Conservation (phyloP, 2,113 vertebrate species). For the Stomatorhinus ivindoensis region DNA sequence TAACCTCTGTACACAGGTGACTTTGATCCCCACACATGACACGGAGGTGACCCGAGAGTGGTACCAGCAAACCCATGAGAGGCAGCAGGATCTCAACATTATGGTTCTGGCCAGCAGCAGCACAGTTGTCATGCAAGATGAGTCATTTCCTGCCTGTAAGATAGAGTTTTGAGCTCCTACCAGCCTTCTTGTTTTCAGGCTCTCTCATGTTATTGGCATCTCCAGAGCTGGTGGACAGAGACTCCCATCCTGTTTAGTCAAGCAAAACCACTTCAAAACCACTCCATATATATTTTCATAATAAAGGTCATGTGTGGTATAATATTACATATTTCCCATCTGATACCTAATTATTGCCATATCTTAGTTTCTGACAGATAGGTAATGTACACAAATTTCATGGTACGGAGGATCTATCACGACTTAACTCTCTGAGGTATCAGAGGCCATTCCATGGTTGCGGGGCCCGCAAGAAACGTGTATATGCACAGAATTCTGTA, state of each 20-base stretch:
- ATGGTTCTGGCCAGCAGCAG: constrained; percentile 98
- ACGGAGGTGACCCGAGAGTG: constrained; percentile 93
- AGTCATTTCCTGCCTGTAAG: constrained; percentile 98
- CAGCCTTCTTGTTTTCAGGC: background rate
- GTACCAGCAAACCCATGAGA: constrained; percentile 98
- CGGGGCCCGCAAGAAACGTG: background rate
- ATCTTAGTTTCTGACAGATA: background rate
- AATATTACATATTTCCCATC: constrained; percentile 1
- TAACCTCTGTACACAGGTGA: constrained; percentile 66
- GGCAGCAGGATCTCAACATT: constrained; percentile 91
- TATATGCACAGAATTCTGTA: background rate
- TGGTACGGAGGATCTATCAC: background rate
- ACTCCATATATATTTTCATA: background rate
- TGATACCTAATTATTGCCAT: background rate
- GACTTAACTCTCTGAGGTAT: background rate
- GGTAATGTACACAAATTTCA: background rate
- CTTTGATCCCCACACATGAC: constrained; percentile 93
- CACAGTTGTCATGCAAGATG: constrained; percentile 98
- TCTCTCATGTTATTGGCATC: background rate
- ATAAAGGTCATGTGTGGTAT: background rate
- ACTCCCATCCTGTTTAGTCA: background rate
- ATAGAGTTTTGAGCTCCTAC: constrained; percentile 83
- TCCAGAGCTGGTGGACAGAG: background rate
- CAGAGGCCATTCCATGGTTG: background rate
- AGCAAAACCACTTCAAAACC: background rate